phyloP scores from a whole-genome alignment of 2,888 invertebrate genomes.

The Celastrina argiolus region DNA sequence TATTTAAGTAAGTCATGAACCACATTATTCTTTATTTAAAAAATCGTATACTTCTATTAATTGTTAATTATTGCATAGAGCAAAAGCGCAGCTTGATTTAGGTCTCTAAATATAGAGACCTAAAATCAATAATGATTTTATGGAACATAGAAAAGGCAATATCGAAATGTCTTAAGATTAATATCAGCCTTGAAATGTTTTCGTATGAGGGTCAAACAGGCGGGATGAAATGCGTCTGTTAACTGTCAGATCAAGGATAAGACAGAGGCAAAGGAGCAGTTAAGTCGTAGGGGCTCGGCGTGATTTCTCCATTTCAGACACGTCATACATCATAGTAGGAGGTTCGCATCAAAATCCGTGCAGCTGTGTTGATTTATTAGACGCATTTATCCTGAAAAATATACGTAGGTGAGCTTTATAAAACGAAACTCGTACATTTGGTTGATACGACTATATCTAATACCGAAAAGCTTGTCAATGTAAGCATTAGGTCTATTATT shows the following conservation, averaged over 20 bases:
- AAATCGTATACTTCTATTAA: too few species aligned
- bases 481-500: slow-evolving; percentile 2
- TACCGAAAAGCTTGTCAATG: not conserved
- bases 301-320: not conserved
- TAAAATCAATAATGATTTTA: too few species aligned
- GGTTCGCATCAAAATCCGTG: not conserved
- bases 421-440: not conserved
- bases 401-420: not conserved
- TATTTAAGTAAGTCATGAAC: too few species aligned
- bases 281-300: not conserved
- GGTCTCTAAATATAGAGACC: too few species aligned
- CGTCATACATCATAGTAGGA: not conserved
- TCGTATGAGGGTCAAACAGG: slow-evolving; percentile 25
- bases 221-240: slow-evolving; percentile 61
- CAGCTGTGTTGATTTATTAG: not conserved
- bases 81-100: too few species aligned
- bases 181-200: slow-evolving; percentile 16
- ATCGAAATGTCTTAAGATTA: not conserved
- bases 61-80: too few species aligned
- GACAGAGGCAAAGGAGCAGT: slow-evolving; percentile 42
- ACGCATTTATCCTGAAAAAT: not conserved
- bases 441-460: not conserved
- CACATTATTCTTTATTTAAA: too few species aligned
- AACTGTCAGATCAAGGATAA: slow-evolving; percentile 70
- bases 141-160: not conserved